Evolutionary conservation across 2,888 invertebrate genomes (phyloP), one percentile per base, ranked within the genome.

Genomic region (Hirtodrosophila confusa): DNA sequence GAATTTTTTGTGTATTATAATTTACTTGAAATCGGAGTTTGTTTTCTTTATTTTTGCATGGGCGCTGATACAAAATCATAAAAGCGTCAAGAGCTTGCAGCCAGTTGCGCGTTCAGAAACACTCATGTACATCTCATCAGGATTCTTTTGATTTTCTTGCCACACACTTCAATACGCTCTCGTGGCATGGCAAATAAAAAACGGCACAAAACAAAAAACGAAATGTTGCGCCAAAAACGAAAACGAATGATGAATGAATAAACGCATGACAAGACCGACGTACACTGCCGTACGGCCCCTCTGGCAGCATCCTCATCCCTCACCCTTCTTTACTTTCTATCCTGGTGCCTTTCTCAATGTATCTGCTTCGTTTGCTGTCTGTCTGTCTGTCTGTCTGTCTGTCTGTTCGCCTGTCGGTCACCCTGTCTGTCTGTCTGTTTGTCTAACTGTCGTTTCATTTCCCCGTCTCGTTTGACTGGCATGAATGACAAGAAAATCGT

Each of bases 401-500:
- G 44, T 11, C 29, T 8, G 24, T 6, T 27, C 23, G 45, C 36
- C 45, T 11, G 44, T 4, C 39, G 6, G 35, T 36, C 50, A 33
- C n/a, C 36, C 45, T 45, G 50, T 31, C 57, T 48, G 45, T 48
- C 37, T 29, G 53, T 7, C 55, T 65, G 54, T 53, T 70, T 71
- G 72, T 36, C 71, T 69, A 63, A 60, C 67, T 71, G 76, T 71
- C 71, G 57, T 47, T 48, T 37, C 45, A 61, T 33, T 56, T 60
- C 50, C 65, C 43, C 75, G 55, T 63, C 78, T 64, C 58, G 69
- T 84, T 78, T 83, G 86, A 75, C 78, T 78, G 86, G 69, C 77
- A 73, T 80, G 85, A 85, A 80, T 86, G 84, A 84, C 87, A 77
- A 73, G 82, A 80, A 84, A 85, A 84, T 75, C 85, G 87, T 84